Evolutionary conservation across 2,113 vertebrate genomes (phyloP), one percentile per base, ranked within the genome.

Genomic region (Salvator merianae): DNA sequence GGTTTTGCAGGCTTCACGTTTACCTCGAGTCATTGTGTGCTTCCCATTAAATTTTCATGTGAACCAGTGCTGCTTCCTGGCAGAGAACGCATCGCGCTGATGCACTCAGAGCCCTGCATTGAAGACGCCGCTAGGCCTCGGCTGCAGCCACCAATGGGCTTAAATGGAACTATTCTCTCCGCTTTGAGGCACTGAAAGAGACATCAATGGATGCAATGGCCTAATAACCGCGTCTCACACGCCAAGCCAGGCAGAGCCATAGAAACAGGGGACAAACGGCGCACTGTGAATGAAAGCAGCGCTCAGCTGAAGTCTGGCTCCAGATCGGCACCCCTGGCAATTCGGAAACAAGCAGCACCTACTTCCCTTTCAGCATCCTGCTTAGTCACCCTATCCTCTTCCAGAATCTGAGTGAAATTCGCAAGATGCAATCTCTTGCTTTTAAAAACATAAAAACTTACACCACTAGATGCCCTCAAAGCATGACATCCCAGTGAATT

Each of bases 41-140:
- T 76, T 81, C 84, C 89, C 88, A 93, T 92, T 92, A 94, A 91
- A 91, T 86, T 87, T 93, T 84, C 89, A 75, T 0, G 2, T 65
- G 90, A 92, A 88, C 89, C 87, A 82, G 74, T 79, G 86, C 89
- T 82, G 22, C 84, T 89, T 87, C 88, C 90, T 90, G 91, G 90
- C 91, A 93, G 86, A 79, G 88, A 81, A 76, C 53, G 68, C 0
- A 38, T 32, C 79, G 80, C 84, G 87, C 84, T 88, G 90, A 86
- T 91, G 86, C 59, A 66, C 86, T 79, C 87, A 85, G 36, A 90
- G 91, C 87, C 91, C 88, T 86, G 79, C 36, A 70, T 80, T 87
- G 88, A 78, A 59, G 75, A 84, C 88, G 90, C 43, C 89, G 89
- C 84, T 84, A 83, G 91, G 89, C 83, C 88, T 84, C 62, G 81